phyloP scores from a whole-genome alignment of 2,113 vertebrate species.

The Toxotes chatareus region DNA sequence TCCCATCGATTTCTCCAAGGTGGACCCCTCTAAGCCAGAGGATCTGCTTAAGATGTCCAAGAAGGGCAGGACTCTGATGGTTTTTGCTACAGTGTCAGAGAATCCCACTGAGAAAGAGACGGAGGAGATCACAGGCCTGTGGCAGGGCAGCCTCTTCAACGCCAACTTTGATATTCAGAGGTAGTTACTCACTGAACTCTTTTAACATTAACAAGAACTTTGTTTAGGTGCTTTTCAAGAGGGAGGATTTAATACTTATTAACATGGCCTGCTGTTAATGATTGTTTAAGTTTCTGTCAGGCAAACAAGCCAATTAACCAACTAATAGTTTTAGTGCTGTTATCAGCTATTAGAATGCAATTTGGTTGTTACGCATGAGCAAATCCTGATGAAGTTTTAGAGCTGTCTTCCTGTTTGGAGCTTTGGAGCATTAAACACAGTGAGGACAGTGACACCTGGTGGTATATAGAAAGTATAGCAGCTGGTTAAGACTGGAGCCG shows the following conservation, averaged over 20 bases:
- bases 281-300: background rate
- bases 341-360: background rate
- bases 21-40: constrained; percentile 93
- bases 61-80: constrained; percentile 97
- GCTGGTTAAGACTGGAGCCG: background rate
- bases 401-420: background rate
- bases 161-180: constrained; percentile 97
- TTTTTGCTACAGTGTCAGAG: constrained; percentile 94
- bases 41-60: constrained; percentile 94
- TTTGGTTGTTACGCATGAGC: background rate
- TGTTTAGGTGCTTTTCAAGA: background rate
- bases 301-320: background rate
- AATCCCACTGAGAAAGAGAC: constrained; percentile 95
- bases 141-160: constrained; percentile 98
- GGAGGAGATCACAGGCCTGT: constrained; percentile 93
- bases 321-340: background rate
- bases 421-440: background rate
- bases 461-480: background rate
- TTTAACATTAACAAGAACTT: background rate
- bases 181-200: constrained; percentile 71
- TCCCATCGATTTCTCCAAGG: constrained; percentile 92
- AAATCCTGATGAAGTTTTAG: background rate
- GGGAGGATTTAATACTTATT: background rate
- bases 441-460: constrained; percentile 27
- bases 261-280: background rate